Percentiles rank a stretch among this genome's conserved stretches.
phyloP scores from a whole-genome alignment of 2,888 invertebrate genomes.

The Cheilosia scutellata region DNA sequence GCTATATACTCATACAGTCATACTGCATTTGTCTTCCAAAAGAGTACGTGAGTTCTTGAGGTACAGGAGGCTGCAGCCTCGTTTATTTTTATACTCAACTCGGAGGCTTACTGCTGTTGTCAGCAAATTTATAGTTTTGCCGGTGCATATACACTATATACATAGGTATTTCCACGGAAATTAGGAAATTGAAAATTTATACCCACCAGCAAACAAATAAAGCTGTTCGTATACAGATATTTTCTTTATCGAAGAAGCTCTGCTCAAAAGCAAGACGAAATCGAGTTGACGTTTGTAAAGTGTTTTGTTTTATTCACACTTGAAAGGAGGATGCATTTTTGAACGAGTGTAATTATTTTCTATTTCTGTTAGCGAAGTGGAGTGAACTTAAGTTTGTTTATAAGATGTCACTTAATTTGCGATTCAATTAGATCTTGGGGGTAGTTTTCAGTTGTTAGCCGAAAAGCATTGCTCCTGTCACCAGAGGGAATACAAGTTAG shows the following conservation, averaged over 20 bases:
- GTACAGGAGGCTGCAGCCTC: constrained; percentile 11
- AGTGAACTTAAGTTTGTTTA: too few species aligned
- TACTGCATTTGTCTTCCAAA: not conserved
- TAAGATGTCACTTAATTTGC: too few species aligned
- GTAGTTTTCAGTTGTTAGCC: too few species aligned
- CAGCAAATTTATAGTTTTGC: constrained; percentile 12
- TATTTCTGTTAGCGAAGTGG: too few species aligned
- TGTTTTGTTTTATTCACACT: not conserved
- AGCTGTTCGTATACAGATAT: constrained; percentile 32
- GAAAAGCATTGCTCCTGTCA: too few species aligned
- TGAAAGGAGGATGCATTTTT: not conserved
- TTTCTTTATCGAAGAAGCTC: not conserved
- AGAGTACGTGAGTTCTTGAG: not conserved
- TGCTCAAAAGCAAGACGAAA: not conserved
- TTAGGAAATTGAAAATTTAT: constrained; percentile 67
- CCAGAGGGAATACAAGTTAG: too few species aligned
- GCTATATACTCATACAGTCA: not conserved
- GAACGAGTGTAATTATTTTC: not conserved
- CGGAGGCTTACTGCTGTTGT: constrained; percentile 21
- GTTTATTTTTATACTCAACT: constrained; percentile 2
- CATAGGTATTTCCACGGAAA: constrained; percentile 32
- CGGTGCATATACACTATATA: not conserved
- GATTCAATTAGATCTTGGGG: too few species aligned
- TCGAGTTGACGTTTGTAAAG: not conserved
- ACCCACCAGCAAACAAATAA: constrained; percentile 39